Percentiles rank a stretch among this genome's conserved stretches.
Conservation (phyloP, 2,797 vertebrate species). For the Alfaro cultratus region DNA sequence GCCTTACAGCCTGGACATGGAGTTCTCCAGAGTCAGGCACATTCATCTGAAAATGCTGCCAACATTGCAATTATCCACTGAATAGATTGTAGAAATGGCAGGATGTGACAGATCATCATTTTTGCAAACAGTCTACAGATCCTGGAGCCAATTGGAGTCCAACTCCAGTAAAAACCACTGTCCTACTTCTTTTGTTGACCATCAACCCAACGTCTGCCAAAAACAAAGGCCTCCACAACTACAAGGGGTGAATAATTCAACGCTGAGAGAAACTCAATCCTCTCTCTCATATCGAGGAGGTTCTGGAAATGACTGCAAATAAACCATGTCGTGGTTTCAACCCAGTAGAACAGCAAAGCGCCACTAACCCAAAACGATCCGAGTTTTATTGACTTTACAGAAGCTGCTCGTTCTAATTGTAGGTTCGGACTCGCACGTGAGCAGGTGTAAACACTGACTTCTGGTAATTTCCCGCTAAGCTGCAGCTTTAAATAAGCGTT, state of each 20-base stretch:
- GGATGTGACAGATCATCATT: neutral
- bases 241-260: slow-evolving; percentile 82
- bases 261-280: slow-evolving; percentile 72
- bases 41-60: neutral
- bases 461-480: slow-evolving; percentile 25
- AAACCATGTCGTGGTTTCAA: slow-evolving; percentile 42
- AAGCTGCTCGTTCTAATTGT: neutral
- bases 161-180: slow-evolving; percentile 28
- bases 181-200: slow-evolving; percentile 69
- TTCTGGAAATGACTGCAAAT: slow-evolving; percentile 55
- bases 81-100: neutral
- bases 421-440: slow-evolving; percentile 1
- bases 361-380: neutral
- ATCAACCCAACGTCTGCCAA: slow-evolving; percentile 55
- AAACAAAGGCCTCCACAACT: slow-evolving; percentile 78
- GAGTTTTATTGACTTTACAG: neutral
- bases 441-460: slow-evolving; percentile 19
- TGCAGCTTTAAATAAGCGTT: slow-evolving; percentile 47
- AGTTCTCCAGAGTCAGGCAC: neutral
- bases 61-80: neutral
- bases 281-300: slow-evolving; percentile 29
- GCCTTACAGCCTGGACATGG: neutral
- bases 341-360: slow-evolving; percentile 1
- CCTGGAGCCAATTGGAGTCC: no score
- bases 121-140: neutral